These are phyloP conservation scores for Myiozetetes cayanensis DNA, from an alignment of 2,113 vertebrate genomes.

Conservation along the genomic window DNA sequence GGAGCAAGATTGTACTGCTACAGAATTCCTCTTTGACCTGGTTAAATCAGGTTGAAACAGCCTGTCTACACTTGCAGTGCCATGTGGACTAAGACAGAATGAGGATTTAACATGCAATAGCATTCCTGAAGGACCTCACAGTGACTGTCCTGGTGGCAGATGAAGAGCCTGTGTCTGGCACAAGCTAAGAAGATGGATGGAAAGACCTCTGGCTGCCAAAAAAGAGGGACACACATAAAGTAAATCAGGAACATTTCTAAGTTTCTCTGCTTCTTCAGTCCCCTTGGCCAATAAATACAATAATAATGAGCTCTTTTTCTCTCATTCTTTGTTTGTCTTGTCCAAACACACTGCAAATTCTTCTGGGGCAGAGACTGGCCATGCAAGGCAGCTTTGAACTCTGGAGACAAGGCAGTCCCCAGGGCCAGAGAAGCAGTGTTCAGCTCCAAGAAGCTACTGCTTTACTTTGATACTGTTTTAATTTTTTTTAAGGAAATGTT, in stretches of 20 bases:
- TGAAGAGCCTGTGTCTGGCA: accelerated
- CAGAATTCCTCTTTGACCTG: not conserved
- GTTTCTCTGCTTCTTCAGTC: not conserved
- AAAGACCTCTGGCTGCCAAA: not conserved
- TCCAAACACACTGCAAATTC: not conserved
- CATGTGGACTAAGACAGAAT: not conserved
- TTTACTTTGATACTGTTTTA: not conserved
- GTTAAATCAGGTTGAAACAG: not conserved
- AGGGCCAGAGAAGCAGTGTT: not conserved
- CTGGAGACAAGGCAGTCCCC: not conserved
- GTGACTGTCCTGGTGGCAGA: not conserved
- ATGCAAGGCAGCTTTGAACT: not conserved
- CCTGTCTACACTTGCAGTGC: not conserved
- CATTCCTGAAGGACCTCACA: not conserved
- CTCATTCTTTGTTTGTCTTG: not conserved
- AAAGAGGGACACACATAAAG: not conserved
- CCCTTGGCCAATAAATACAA: not conserved
- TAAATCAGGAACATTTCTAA: not conserved
- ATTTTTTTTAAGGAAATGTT: not conserved
- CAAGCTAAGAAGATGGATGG: accelerated
- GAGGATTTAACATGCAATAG: not conserved
- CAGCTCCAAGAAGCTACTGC: not conserved
- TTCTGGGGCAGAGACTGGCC: not conserved
- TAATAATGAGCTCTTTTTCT: not conserved
- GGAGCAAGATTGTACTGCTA: not conserved